These are phyloP conservation scores for Solenodon paradoxus DNA, from an alignment of 2,113 vertebrate genomes.

Conservation along the genomic window DNA sequence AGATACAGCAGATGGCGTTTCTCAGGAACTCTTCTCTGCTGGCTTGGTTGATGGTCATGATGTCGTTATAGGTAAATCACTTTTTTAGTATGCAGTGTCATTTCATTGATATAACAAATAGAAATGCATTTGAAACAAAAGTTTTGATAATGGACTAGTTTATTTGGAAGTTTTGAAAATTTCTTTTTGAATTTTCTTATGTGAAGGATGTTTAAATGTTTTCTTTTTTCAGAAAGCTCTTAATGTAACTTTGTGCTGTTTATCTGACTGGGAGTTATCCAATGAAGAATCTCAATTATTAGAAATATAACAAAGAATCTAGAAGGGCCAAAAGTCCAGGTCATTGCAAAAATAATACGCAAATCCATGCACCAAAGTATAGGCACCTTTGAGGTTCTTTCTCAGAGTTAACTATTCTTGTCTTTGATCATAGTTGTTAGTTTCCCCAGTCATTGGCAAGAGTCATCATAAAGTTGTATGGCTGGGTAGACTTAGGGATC, in stretches of 20 bases:
- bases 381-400: not conserved
- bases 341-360: not conserved
- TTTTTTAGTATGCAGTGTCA: conserved; percentile 78
- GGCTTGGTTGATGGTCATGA: conserved; percentile 96
- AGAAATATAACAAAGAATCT: not conserved
- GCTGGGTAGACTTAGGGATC: not conserved
- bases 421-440: not conserved
- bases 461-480: not conserved
- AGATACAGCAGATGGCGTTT: conserved; percentile 99
- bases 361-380: not conserved
- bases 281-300: not conserved
- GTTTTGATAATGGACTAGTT: conserved; percentile 67
- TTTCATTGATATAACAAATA: conserved; percentile 72
- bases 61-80: conserved; percentile 96
- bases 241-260: not conserved
- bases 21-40: conserved; percentile 98
- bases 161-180: conserved; percentile 53
- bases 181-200: conserved; percentile 67
- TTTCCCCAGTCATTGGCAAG: not conserved
- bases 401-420: not conserved
- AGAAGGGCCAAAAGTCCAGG: not conserved
- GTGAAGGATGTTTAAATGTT: conserved; percentile 25
- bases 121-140: conserved; percentile 56
- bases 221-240: not conserved
- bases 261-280: not conserved